These are phyloP conservation scores for Suillia variegata DNA, from an alignment of 2,888 invertebrate species.

Conservation along the genomic window DNA sequence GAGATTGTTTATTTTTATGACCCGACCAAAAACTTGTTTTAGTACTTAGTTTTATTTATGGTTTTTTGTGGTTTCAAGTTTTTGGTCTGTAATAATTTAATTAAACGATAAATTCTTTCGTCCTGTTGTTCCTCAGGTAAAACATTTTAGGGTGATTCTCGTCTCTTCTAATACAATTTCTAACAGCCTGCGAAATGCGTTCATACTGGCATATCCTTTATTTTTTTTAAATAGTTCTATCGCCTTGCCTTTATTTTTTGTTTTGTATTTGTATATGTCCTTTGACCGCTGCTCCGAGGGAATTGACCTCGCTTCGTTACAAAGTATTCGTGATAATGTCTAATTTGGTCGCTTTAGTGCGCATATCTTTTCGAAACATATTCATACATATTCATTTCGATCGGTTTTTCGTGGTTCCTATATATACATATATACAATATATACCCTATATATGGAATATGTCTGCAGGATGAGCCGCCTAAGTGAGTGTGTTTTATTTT, in stretches of 20 bases:
- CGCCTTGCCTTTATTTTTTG: background rate
- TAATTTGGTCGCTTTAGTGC: constrained; percentile 50
- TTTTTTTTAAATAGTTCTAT: background rate
- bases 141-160: background rate
- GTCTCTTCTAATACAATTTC: background rate
- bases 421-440: background rate
- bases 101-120: constrained; percentile 42
- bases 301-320: constrained; percentile 21
- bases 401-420: background rate
- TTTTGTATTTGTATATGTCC: background rate
- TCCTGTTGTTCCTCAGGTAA: too few relatives aligned
- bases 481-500: constrained; percentile 40
- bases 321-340: constrained; percentile 51
- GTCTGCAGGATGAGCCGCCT: constrained; percentile 18
- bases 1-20: constrained; percentile 26
- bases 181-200: too few relatives aligned
- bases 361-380: background rate
- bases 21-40: too few relatives aligned
- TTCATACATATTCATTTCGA: background rate
- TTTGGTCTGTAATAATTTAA: constrained; percentile 41
- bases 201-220: too few relatives aligned
- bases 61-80: constrained; percentile 18
- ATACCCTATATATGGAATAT: too few relatives aligned
- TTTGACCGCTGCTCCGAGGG: constrained; percentile 11
- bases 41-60: background rate